Percentiles rank a stretch among this genome's conserved stretches.
Evolutionary conservation across 2,113 vertebrate species (phyloP).

Genomic region (Pitta sordida): DNA sequence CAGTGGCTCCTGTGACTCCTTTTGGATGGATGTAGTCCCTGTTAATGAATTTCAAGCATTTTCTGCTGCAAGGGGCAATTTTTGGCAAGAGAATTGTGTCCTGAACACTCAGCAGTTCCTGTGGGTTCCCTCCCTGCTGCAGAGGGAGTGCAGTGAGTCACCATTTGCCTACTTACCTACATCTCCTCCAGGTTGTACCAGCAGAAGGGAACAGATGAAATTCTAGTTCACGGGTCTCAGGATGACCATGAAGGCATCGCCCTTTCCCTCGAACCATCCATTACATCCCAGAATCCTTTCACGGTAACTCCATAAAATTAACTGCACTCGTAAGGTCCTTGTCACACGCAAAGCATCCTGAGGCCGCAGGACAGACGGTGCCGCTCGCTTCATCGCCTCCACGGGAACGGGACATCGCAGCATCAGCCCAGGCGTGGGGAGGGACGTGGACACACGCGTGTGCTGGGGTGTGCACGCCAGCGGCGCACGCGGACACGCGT

Average conservation of each 20-base stretch:
- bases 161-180: slow-evolving; percentile 38
- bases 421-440: fast-evolving
- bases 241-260: neutral
- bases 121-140: neutral
- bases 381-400: neutral
- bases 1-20: neutral
- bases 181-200: neutral
- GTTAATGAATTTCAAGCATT: slow-evolving; percentile 3
- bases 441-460: fast-evolving
- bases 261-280: neutral
- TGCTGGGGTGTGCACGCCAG: fast-evolving
- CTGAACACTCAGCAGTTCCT: neutral
- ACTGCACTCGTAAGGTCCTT: neutral
- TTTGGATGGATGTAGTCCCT: neutral
- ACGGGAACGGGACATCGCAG: fast-evolving
- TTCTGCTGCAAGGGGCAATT: neutral
- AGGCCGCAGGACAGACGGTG: fast-evolving
- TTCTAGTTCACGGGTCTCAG: neutral
- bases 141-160: neutral
- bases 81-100: neutral
- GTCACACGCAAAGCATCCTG: neutral
- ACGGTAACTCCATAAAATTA: neutral
- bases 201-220: neutral
- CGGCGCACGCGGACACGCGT: fast-evolving
- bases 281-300: neutral